Conservation (phyloP, 2,113 vertebrate species). For the Nematolebias whitei region DNA sequence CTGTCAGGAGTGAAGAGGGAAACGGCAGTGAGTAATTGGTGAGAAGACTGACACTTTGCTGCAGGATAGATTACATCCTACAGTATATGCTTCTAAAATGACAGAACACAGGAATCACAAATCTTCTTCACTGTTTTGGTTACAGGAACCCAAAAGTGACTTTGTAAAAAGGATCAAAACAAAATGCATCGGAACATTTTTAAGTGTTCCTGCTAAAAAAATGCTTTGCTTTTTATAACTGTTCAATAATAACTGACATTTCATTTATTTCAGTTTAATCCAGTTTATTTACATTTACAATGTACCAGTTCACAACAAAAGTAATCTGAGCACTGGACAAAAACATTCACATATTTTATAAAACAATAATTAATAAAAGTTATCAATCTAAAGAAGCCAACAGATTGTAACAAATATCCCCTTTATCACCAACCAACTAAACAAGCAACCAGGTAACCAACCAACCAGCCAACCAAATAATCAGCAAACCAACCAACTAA, state of each 20-base stretch:
- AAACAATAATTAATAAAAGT: no score
- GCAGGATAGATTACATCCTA: slow-evolving; percentile 58
- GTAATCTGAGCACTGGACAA: no score
- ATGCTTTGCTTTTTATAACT: not conserved
- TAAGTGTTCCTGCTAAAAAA: slow-evolving; percentile 1
- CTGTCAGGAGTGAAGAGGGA: slow-evolving; percentile 76
- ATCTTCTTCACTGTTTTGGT: slow-evolving; percentile 28
- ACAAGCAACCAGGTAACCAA: no score
- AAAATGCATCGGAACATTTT: not conserved
- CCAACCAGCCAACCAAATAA: no score
- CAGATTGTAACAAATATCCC: no score
- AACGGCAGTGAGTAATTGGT: slow-evolving; percentile 77
- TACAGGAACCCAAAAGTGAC: slow-evolving; percentile 24
- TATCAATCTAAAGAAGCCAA: no score
- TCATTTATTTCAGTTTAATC: no score
- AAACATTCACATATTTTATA: no score
- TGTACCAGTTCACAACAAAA: no score
- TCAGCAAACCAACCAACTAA: no score
- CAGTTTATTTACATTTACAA: no score
- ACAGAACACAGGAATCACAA: slow-evolving; percentile 41
- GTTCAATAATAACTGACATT: not conserved
- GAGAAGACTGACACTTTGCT: slow-evolving; percentile 74
- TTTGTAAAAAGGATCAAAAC: slow-evolving; percentile 6
- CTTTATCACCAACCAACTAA: no score
- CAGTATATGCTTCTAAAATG: slow-evolving; percentile 63